Evolutionary conservation across 92 coral and sea anemone species (phyloP).

Genomic region (Ricordea florida): DNA sequence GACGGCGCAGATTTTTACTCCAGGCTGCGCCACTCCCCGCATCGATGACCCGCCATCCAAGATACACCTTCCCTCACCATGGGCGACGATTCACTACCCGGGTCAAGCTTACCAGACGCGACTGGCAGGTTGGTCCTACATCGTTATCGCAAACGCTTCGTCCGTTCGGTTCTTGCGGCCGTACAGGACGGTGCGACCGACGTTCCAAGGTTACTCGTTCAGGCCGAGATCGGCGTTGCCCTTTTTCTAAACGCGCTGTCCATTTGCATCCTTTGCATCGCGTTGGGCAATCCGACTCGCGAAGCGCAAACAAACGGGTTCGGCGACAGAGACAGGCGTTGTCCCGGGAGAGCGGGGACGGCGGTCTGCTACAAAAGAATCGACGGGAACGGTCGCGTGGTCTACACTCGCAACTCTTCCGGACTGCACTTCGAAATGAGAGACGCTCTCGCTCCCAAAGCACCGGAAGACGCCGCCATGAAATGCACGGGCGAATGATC

Average conservation of each 20-base stretch:
- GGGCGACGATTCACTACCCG: background rate
- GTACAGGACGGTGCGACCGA: conserved; percentile 3
- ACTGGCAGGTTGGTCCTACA: conserved; percentile 3
- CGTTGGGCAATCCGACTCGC: background rate
- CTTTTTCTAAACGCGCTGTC: background rate
- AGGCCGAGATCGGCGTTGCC: conserved; percentile 2
- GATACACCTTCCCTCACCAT: background rate
- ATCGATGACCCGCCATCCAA: too few relatives aligned
- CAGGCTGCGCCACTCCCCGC: too few relatives aligned
- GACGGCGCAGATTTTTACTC: too few relatives aligned
- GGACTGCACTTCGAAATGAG: conserved; percentile 1
- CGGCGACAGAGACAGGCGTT: background rate
- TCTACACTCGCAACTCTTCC: background rate
- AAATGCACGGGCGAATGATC: conserved; percentile 4
- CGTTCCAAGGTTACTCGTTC: background rate
- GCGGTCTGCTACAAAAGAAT: background rate
- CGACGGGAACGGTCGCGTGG: background rate
- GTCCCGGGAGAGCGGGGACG: background rate
- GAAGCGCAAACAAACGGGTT: background rate
- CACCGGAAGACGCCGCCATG: conserved; percentile 1
- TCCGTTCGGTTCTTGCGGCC: background rate
- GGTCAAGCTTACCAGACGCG: background rate
- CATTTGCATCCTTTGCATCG: background rate
- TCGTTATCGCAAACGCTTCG: background rate
- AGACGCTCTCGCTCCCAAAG: background rate